phyloP scores from a whole-genome alignment of 1,140 invertebrate genomes.

The Calycopis cecrops region DNA sequence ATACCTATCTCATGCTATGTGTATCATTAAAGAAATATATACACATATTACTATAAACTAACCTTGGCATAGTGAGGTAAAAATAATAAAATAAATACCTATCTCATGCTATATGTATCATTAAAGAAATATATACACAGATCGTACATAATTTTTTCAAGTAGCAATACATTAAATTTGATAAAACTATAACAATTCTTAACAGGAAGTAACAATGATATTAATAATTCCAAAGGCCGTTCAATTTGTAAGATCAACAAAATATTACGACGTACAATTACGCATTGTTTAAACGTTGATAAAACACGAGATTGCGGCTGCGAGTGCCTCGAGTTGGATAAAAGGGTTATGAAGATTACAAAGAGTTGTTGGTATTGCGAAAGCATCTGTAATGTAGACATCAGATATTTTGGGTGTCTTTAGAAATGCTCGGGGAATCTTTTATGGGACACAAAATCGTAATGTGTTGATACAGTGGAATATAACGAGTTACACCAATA shows the following conservation, averaged over 20 bases:
- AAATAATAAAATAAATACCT: too few species aligned
- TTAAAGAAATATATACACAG: too few species aligned
- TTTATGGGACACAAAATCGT: neutral
- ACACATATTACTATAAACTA: too few species aligned
- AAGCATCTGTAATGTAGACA: neutral
- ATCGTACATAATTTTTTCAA: too few species aligned
- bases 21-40: too few species aligned
- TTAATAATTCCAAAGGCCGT: neutral
- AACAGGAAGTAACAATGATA: neutral
- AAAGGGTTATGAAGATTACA: neutral
- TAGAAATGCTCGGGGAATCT: neutral
- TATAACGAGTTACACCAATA: too few species aligned
- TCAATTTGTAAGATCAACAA: slow-evolving; percentile 1
- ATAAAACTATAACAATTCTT: too few species aligned
- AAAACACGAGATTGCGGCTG: slow-evolving; percentile 1
- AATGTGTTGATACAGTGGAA: too few species aligned
- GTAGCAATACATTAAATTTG: too few species aligned
- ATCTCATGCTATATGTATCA: too few species aligned
- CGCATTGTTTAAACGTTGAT: slow-evolving; percentile 1
- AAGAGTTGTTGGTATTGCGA: neutral
- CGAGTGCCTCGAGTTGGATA: neutral
- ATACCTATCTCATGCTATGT: too few species aligned
- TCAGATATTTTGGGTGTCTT: slow-evolving; percentile 1
- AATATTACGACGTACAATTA: slow-evolving; percentile 1
- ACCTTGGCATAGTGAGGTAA: too few species aligned